These are phyloP conservation scores for Brachynemurus nebulosus DNA, from an alignment of 2,888 invertebrate genomes.

Conservation along the genomic window DNA sequence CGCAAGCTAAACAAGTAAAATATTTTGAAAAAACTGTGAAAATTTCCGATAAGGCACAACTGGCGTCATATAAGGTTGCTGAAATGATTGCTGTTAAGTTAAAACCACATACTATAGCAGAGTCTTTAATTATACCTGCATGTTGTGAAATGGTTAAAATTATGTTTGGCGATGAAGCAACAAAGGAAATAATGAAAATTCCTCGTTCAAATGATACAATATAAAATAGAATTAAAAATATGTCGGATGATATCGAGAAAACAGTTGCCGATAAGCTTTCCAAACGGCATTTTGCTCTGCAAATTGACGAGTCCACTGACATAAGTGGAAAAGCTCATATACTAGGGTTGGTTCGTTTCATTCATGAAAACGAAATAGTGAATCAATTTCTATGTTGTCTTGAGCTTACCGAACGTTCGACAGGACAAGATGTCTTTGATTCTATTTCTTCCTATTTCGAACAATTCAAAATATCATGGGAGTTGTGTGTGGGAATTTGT, in stretches of 20 bases:
- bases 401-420: neutral
- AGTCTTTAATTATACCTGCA: slow-evolving; percentile 12
- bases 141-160: slow-evolving; percentile 12
- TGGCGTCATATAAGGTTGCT: slow-evolving; percentile 14
- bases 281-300: no score
- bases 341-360: no score
- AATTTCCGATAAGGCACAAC: slow-evolving; percentile 10
- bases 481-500: neutral
- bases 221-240: neutral
- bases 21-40: slow-evolving; percentile 12
- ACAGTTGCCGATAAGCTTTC: no score
- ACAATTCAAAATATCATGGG: neutral
- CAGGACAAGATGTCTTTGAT: slow-evolving; percentile 2
- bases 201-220: slow-evolving; percentile 2
- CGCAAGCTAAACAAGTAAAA: slow-evolving; percentile 9
- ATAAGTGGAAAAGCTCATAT: no score
- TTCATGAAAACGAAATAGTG: no score
- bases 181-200: neutral
- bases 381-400: slow-evolving; percentile 2
- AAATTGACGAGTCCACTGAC: no score
- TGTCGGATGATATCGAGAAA: no score
- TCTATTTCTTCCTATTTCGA: neutral
- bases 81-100: slow-evolving; percentile 13
- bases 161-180: slow-evolving; percentile 6
- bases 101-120: slow-evolving; percentile 12